Evolutionary conservation across 2,113 vertebrate genomes (phyloP), one percentile per base, ranked within the genome.

Genomic region (Polyodon spathula): DNA sequence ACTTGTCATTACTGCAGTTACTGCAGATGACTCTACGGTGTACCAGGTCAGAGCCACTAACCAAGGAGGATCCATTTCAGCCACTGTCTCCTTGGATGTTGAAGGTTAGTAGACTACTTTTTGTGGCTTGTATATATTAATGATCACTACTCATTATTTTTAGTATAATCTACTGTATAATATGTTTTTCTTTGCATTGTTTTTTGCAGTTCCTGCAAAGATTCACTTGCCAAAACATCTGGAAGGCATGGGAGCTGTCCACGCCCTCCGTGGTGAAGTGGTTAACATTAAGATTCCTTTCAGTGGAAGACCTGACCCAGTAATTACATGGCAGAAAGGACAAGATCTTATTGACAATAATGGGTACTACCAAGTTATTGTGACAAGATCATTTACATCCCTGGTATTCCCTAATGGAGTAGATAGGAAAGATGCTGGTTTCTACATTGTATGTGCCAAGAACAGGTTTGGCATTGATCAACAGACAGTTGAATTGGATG

Each of bases 311-410:
- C 96, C 96, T 38, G 86, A 92, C 72, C 96, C 96, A 0, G 94
- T 99, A 66, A 99, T 99, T 71, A 99, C 96, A 64, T 99, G 96
- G 96, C 96, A 99, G 77, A 99, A 99, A 73, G 96, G 96, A 77
- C 95, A 99, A 86, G 95, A 99, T 78, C 92, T 99, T 38, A 94
- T 99, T 0, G 93, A 99, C 74, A 99, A 90, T 67, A 94, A 99
- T 64, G 94, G 96, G 58, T 89, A 99, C 68, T 98, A 97, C 75
- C 96, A 99, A 89, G 96, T 99, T 52, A 99, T 99, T 52, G 96
- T 99, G 60, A 99, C 96, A 1, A 81, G 96, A 63, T 97, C 96
- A 8, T 99, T 98, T 71, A 99, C 95, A 5, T 95, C 94, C 48
- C 84, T 99, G 66, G 88, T 99, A 63, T 99, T 99, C 79, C 78